A percentile compares a stretch with the other conserved stretches of the same genome.
Conservation (phyloP, 2,888 invertebrate species). For the Cryptus armator region DNA sequence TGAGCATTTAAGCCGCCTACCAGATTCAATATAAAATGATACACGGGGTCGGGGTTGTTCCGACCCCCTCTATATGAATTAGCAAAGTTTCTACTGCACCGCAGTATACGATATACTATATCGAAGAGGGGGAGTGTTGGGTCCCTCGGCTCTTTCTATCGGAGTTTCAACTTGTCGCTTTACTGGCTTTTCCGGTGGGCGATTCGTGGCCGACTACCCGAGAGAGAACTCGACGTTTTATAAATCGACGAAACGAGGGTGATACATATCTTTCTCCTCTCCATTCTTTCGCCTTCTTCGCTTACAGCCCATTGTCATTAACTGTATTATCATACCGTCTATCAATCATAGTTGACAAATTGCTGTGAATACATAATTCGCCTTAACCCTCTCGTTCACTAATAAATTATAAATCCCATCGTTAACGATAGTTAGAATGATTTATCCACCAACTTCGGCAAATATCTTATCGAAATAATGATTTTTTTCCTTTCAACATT, state of each 20-base stretch:
- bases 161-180: slow-evolving; percentile 56
- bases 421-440: not conserved
- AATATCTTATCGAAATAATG: not conserved
- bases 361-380: slow-evolving; percentile 41
- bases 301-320: slow-evolving; percentile 42
- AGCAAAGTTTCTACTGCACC: slow-evolving; percentile 59
- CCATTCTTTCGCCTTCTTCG: slow-evolving; percentile 12
- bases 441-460: not conserved
- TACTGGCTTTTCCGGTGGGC: slow-evolving; percentile 53
- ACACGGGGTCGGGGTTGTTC: slow-evolving; percentile 52
- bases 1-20: slow-evolving; percentile 55
- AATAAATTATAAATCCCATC: not conserved
- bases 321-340: slow-evolving; percentile 43
- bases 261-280: slow-evolving; percentile 40
- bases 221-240: slow-evolving; percentile 57
- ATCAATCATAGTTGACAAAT: slow-evolving; percentile 57
- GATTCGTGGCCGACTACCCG: slow-evolving; percentile 38
- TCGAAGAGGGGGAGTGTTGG: slow-evolving; percentile 47
- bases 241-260: slow-evolving; percentile 55
- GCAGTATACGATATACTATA: slow-evolving; percentile 25
- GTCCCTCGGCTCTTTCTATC: slow-evolving; percentile 55
- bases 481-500: not conserved
- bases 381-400: slow-evolving; percentile 4
- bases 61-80: slow-evolving; percentile 63
- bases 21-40: slow-evolving; percentile 58